Percentiles rank a stretch among this genome's conserved stretches.
These are phyloP conservation scores for Vanessa tameamea DNA, from an alignment of 1,140 invertebrate species.

Conservation along the genomic window DNA sequence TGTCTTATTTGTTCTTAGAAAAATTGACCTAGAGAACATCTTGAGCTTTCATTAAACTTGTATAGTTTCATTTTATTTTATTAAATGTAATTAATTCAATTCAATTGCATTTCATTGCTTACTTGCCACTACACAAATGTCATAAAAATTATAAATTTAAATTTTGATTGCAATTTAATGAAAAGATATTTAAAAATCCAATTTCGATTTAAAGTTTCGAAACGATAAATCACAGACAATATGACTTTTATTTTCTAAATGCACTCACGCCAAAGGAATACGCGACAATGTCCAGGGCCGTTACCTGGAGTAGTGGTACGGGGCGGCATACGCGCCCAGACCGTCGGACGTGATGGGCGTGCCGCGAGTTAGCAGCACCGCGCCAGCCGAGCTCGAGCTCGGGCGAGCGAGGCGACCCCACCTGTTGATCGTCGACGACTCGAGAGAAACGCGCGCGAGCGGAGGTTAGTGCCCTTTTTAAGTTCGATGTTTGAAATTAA, in stretches of 20 bases:
- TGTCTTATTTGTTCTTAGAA: neutral
- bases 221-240: constrained; percentile 2
- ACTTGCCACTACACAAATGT: too few relatives aligned
- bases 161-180: too few relatives aligned
- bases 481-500: constrained; percentile 17
- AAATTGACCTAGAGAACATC: neutral
- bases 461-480: constrained; percentile 64
- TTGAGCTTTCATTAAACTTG: neutral
- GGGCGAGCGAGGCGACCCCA: constrained; percentile 62
- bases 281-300: constrained; percentile 33
- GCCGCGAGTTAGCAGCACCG: constrained; percentile 58
- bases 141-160: too few relatives aligned
- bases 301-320: constrained; percentile 32
- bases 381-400: constrained; percentile 66
- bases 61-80: too few relatives aligned
- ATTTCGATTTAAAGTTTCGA: neutral
- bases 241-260: constrained; percentile 14
- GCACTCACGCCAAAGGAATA: constrained; percentile 21
- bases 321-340: constrained; percentile 65
- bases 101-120: too few relatives aligned
- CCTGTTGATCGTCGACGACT: constrained; percentile 77
- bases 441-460: constrained; percentile 59
- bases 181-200: neutral
- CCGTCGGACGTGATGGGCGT: constrained; percentile 71
- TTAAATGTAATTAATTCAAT: too few relatives aligned